Evolutionary conservation across 2,888 invertebrate species (phyloP), one percentile per base, ranked within the genome.

Genomic region (Hybos culiciformis): DNA sequence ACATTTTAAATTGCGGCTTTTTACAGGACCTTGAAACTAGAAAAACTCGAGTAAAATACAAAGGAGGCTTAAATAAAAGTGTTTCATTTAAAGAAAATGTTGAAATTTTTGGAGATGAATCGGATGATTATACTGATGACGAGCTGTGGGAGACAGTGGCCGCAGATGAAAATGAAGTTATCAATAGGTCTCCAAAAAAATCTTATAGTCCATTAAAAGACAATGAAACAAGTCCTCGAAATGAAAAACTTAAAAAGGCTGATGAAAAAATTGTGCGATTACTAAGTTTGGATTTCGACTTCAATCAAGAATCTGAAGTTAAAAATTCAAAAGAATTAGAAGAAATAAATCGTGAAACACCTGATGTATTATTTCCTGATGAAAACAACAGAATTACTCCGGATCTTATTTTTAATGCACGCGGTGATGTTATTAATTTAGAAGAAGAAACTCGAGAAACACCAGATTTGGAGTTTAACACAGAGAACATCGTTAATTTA

Each of bases 71-170:
- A 21, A 48, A 49, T 15, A 46, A 50, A 21, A 48, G 47, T 7
- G 53, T 53, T 11, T 50, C 52, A 7, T 53, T 53, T 37, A 37
- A 50, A 14, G 53, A 53, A 41, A 53, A 51, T 6, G 53, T 53
- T 2, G 52, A 53, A 33, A 41, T 53, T 15, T 52, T 53, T 41
- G 52, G 52, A 1, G 49, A 48, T 2, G 49, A 46, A 21, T 20
- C 20, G 5, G 36, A 36, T 12, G 14, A 36, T 6, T 20, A 19
- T 2, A 12, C 11, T 14, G 6, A n/a, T n/a, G 17, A 36, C 8
- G 36, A 36, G 14, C 29, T 5, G n/a, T 8, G 17, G 4, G 17
- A 17, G 14, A 19, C 19, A 14, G 20, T 11, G n/a, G 14, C n/a
- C 8, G n/a, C 11, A 9, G 21, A 14, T 14, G 21, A 6, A 11